Conservation (phyloP, 2,797 vertebrate genomes). For the Malacoraja senta region DNA sequence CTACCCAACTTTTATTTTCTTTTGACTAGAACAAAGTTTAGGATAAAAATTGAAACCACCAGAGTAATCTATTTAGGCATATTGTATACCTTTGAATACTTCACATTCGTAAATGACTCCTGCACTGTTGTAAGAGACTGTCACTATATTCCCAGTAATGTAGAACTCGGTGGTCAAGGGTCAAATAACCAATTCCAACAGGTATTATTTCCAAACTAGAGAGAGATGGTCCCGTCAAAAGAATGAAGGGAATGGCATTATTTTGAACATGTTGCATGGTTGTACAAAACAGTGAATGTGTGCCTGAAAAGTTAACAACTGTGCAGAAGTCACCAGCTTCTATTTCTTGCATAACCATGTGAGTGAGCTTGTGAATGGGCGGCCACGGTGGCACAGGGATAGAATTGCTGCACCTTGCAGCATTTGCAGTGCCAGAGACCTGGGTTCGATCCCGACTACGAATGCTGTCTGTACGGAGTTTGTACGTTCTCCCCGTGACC, state of each 20-base stretch:
- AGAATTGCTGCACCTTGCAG: no score
- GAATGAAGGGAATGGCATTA: not conserved
- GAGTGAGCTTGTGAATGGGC: no score
- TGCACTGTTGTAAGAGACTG: not conserved
- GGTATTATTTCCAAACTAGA: not conserved
- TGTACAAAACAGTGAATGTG: not conserved
- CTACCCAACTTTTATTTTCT: not conserved
- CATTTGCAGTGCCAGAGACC: no score
- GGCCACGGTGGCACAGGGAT: no score
- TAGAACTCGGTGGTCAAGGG: not conserved
- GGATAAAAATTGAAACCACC: not conserved
- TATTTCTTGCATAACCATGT: not conserved
- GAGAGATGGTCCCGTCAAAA: not conserved
- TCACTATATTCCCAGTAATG: not conserved
- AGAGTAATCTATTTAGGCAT: no score
- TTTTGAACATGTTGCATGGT: not conserved
- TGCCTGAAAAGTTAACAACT: not conserved
- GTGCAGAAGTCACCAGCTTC: not conserved
- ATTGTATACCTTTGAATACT: slow-evolving; percentile 10
- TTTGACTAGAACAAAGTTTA: not conserved
- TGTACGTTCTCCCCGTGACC: no score
- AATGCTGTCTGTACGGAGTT: no score
- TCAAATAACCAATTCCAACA: not conserved
- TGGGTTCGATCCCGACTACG: no score
- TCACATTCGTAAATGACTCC: no score